phyloP scores from a whole-genome alignment of 2,113 vertebrate genomes.

The Aptenodytes forsteri region DNA sequence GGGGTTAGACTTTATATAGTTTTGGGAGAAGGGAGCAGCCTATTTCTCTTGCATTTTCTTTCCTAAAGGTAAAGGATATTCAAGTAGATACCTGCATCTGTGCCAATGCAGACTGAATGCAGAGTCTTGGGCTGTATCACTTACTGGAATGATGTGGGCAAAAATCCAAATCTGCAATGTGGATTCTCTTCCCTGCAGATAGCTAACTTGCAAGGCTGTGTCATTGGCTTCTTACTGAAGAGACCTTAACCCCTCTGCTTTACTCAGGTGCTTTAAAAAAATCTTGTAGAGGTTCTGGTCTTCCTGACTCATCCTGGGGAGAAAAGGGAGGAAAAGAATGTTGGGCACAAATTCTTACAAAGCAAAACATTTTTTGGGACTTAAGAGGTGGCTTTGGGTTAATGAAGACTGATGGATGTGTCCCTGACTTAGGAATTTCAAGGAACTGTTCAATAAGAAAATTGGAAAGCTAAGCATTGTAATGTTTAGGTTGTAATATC shows the following conservation, averaged over 20 bases:
- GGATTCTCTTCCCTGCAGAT: slow-evolving; percentile 28
- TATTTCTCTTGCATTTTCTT: background rate
- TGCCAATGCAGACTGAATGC: background rate
- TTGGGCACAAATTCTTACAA: background rate
- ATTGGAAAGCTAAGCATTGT: background rate
- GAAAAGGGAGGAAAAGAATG: background rate
- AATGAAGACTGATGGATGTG: background rate
- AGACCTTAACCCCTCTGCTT: background rate
- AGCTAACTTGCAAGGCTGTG: background rate
- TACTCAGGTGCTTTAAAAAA: background rate
- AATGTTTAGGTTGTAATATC: background rate
- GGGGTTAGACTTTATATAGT: background rate
- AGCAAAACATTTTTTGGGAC: background rate
- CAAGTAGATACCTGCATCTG: background rate
- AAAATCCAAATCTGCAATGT: slow-evolving; percentile 21
- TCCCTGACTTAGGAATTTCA: background rate
- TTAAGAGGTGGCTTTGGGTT: background rate
- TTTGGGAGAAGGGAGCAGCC: background rate
- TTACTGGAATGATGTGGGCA: slow-evolving; percentile 47
- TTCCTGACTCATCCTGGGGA: background rate
- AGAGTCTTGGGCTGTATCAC: background rate
- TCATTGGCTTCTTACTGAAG: background rate
- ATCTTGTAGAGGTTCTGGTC: background rate
- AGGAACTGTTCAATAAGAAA: background rate
- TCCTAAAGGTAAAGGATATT: background rate